Evolutionary conservation across 2,113 vertebrate genomes (phyloP).

Genomic region (Puma concolor): DNA sequence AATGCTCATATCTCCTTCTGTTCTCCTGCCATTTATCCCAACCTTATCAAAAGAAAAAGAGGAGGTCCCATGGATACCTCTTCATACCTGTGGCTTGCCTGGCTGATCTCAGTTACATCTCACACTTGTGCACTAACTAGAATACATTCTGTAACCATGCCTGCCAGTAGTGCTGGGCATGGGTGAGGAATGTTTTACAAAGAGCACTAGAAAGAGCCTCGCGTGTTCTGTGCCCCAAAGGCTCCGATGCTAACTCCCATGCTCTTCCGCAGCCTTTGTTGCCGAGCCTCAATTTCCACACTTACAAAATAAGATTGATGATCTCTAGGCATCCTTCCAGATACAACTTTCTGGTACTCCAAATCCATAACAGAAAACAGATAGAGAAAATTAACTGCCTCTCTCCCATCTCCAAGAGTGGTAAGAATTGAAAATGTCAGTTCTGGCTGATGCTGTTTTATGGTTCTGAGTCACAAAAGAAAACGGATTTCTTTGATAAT

Average conservation of each 20-base stretch:
- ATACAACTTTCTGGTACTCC: not conserved
- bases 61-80: not conserved
- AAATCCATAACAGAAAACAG: not conserved
- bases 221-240: not conserved
- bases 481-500: not conserved
- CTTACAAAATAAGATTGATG: not conserved
- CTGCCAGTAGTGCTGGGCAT: not conserved
- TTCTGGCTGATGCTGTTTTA: not conserved
- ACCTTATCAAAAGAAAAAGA: not conserved
- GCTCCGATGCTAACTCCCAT: not conserved
- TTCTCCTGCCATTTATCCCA: not conserved
- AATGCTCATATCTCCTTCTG: not conserved
- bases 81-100: not conserved
- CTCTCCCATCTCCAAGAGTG: not conserved
- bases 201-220: not conserved
- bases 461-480: not conserved
- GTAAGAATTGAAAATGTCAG: not conserved
- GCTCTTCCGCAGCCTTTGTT: not conserved
- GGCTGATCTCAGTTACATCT: not conserved
- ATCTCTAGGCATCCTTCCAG: not conserved
- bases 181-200: not conserved
- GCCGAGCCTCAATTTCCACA: not conserved
- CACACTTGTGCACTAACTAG: not conserved
- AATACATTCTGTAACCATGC: not conserved
- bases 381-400: not conserved